Base-by-base conservation (phyloP, 2,888 invertebrate genomes). In the Reticulitermes lucifugus region DNA sequence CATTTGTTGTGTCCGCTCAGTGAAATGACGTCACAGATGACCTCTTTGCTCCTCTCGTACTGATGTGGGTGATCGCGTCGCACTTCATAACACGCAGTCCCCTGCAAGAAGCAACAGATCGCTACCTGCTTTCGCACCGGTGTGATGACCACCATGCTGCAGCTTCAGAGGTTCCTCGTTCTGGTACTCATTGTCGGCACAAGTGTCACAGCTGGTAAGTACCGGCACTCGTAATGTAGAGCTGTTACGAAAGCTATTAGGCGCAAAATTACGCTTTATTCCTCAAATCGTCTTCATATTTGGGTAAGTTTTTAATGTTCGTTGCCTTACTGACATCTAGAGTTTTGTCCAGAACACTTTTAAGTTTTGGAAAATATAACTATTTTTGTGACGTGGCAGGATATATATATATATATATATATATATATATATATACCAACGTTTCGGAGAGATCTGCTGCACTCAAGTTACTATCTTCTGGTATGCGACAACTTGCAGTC, bases 21-120 rank as follows among this genome's bases (percentile, higher is more conserved):
- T 29, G 14, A 10, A 29, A 25, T 51, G 77, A 77, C 77, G 77
- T 77, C 77, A 77, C 25, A 21, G 46, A n/a, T 77, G 77, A 77
- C 77, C 77, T 77, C 77, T 46, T 46, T 77, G 77, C 41, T 12
- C 29, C 7, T 22, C 35, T 9, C 73, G 73, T 21, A 77, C n/a
- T n/a, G 65, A 25, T 65, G 65, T 25, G 65, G 65, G 65, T n/a
- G 6, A 55, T 25, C 25, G 25, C 9, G 25, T 9, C 25, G 65
- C 55, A 55, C 18, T 18, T 18, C 55, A 41, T n/a, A 77, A 77
- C 25, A 46, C 77, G 77, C 46, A n/a, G 3, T n/a, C 41, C n/a
- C 46, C n/a, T 29, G 1, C n/a, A 46, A 21, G n/a, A 21, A n/a
- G 12, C 77, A 77, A 4, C 51, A 77, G 77, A 51, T 22, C 3